Evolutionary conservation across 2,113 vertebrate genomes (phyloP).

Genomic region (Rhinolophus ferrumequinum): DNA sequence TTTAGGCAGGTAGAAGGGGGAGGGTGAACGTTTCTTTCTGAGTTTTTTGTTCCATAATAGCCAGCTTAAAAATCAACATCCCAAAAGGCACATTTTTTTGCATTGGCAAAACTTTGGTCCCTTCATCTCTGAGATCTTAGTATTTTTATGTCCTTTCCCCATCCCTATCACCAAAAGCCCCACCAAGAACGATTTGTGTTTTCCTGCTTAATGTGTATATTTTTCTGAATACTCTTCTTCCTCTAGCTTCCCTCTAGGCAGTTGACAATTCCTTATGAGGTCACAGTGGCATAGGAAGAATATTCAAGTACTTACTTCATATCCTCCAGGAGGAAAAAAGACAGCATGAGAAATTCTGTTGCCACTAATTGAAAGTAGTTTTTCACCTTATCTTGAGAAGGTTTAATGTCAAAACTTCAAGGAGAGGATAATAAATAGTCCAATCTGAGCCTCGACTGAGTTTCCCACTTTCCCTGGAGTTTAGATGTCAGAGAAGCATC

Average conservation of each 20-base stretch:
- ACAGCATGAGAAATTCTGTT: neutral
- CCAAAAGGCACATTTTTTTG: too few relatives aligned
- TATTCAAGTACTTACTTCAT: neutral
- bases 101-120: neutral
- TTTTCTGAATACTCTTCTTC: neutral
- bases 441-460: neutral
- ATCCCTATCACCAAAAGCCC: neutral
- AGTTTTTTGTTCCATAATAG: neutral
- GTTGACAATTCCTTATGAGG: neutral
- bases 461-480: neutral
- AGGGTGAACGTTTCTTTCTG: neutral
- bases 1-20: neutral
- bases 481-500: neutral
- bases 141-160: neutral
- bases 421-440: neutral
- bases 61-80: neutral
- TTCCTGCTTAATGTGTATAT: neutral
- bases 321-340: neutral
- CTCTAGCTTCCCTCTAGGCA: neutral
- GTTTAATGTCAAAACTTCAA: constrained; percentile 18
- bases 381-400: constrained; percentile 26
- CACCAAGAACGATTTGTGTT: neutral
- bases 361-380: neutral
- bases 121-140: too few relatives aligned
- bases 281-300: neutral